A percentile compares a stretch with the other conserved stretches of the same genome.
phyloP scores from a whole-genome alignment of 2,888 invertebrate species.

The Blastobasis adustella region DNA sequence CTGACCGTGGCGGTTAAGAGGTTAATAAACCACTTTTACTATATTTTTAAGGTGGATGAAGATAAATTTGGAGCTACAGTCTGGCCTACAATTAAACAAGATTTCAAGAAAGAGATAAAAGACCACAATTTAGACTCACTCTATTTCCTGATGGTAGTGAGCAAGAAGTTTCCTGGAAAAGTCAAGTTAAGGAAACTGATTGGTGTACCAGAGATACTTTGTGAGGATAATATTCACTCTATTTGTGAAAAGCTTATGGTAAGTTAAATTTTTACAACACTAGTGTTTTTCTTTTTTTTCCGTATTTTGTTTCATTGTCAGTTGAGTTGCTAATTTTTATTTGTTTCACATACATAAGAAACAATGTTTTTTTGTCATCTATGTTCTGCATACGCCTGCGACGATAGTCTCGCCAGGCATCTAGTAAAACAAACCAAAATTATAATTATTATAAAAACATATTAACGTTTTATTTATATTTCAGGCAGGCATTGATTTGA shows the following conservation, averaged over 20 bases:
- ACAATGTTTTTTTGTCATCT: too few species aligned
- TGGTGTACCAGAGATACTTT: constrained; percentile 72
- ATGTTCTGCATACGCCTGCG: too few species aligned
- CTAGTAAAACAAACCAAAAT: too few species aligned
- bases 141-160: constrained; percentile 72
- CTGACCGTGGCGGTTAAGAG: too few species aligned
- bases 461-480: constrained; percentile 25
- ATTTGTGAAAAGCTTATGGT: constrained; percentile 79
- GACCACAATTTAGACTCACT: constrained; percentile 80
- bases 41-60: constrained; percentile 57
- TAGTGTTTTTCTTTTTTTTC: too few species aligned
- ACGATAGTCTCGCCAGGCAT: too few species aligned
- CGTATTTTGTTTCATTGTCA: too few species aligned
- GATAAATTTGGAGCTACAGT: constrained; percentile 70
- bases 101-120: constrained; percentile 76
- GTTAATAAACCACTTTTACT: background rate
- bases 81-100: constrained; percentile 76
- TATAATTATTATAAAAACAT: background rate
- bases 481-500: constrained; percentile 75
- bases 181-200: constrained; percentile 73
- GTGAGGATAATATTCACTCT: constrained; percentile 70
- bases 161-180: constrained; percentile 57
- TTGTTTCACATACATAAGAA: too few species aligned
- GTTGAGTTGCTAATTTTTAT: too few species aligned
- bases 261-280: constrained; percentile 26